Base-by-base conservation (phyloP, 2,888 invertebrate species). In the Ectemnius lituratus region DNA sequence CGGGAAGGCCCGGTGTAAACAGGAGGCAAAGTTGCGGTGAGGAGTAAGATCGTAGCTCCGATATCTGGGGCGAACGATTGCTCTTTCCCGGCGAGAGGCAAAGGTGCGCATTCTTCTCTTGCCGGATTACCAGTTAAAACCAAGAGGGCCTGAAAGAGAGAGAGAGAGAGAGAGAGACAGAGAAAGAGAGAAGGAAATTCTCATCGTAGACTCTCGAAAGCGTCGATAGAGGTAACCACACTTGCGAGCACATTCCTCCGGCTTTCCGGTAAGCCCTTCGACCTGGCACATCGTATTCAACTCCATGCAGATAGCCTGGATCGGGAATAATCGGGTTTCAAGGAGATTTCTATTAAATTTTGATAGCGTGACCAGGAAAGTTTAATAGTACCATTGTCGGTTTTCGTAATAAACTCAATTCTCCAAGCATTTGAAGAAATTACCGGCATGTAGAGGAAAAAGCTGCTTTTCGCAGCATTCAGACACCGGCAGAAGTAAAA, bases 271-370 rank as follows among this genome's bases (percentile, higher is more conserved):
- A 62, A 70, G 46, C 70, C 28, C 59, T 70, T 62, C 58, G 56
- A 71, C 52, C 13, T 16, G 45, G 14, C 49, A 14, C 64, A 57
- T 56, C 58, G 28, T 62, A 67, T 62, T 60, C 23, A 23, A 57
- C 16, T 18, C 14, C 18, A 11, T 20, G 47, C 8, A 58, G 67
- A 74, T 71, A 74, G 62, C 63, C 63, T 20, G 63, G 37, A 68
- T 58, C 65, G 58, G 61, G 75, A 81, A 37, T 37, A 11, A 37
- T 11, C 37, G 11, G 37, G 37, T 37, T 37, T 11, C 6, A 86
- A 84, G 80, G 76, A 77, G 78, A 80, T 84, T 86, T 87, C 87
- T 84, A 86, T 87, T 86, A 86, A 84, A 87, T 88, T 88, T 87
- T 11, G 37, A 37, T 11, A 11, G 37, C 37, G 37, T 37, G 37